Evolutionary conservation across 2,888 invertebrate species (phyloP).

Genomic region (Drosophila monieri): DNA sequence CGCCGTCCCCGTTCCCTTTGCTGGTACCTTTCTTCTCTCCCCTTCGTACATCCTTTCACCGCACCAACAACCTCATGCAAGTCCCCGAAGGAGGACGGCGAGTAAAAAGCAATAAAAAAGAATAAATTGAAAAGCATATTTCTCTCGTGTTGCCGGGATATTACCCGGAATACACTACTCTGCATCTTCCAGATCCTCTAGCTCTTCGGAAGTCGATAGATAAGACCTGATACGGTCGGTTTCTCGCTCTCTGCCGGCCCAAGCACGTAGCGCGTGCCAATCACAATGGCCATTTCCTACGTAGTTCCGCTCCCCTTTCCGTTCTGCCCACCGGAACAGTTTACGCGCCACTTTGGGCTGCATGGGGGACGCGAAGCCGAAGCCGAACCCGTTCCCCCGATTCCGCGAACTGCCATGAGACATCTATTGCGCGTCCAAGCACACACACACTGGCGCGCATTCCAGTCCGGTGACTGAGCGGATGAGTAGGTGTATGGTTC

Average conservation of each 20-base stretch:
- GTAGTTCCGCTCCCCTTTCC: constrained; percentile 35
- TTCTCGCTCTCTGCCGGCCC: background rate
- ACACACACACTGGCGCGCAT: constrained; percentile 13
- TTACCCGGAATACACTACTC: too few relatives aligned
- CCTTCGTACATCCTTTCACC: constrained; percentile 10
- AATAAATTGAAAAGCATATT: constrained; percentile 27
- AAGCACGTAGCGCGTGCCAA: constrained; percentile 41
- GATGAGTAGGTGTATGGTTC: constrained; percentile 38
- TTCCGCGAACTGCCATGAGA: constrained; percentile 47
- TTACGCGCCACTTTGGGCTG: constrained; percentile 11
- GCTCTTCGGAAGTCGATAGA: background rate
- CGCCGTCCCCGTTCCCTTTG: constrained; percentile 7
- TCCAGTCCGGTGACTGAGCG: constrained; percentile 12
- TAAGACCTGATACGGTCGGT: background rate
- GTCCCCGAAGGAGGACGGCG: constrained; percentile 7
- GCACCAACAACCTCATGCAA: constrained; percentile 7
- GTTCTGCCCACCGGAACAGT: constrained; percentile 32
- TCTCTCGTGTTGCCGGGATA: background rate
- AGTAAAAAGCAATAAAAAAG: constrained; percentile 38
- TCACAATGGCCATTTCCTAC: constrained; percentile 44
- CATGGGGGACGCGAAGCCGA: constrained; percentile 10
- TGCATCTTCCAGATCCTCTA: background rate
- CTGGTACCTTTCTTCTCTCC: constrained; percentile 1
- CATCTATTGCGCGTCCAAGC: constrained; percentile 15
- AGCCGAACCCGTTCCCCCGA: constrained; percentile 15